Conservation (phyloP, 2,797 vertebrate species). For the Orientallactaga sibirica region DNA sequence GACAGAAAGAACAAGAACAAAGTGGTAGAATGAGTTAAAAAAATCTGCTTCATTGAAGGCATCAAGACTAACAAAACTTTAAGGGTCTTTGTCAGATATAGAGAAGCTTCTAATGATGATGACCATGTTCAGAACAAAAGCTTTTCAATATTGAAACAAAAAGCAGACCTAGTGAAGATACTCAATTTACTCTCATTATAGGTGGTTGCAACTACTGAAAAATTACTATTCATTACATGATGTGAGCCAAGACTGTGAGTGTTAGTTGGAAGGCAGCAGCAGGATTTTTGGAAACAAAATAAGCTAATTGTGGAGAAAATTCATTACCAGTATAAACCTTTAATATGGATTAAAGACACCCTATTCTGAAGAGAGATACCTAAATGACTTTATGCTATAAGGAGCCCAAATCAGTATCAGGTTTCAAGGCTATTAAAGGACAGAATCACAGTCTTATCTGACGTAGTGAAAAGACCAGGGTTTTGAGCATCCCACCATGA, state of each 20-base stretch:
- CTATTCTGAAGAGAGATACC: neutral
- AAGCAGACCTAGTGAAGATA: neutral
- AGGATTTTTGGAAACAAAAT: neutral
- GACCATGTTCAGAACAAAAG: neutral
- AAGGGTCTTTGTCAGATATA: neutral
- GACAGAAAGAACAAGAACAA: neutral
- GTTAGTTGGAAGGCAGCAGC: neutral
- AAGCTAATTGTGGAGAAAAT: neutral
- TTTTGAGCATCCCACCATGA: neutral
- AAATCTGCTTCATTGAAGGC: neutral
- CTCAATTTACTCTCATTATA: neutral
- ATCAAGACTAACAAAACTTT: neutral
- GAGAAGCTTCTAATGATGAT: neutral
- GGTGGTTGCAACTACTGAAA: neutral
- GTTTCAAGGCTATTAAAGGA: neutral
- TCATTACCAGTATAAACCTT: neutral
- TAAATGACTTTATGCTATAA: neutral
- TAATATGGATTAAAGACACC: neutral
- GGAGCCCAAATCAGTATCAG: neutral
- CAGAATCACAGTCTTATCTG: neutral
- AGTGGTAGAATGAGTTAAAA: neutral
- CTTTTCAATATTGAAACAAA: neutral
- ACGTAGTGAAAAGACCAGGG: neutral
- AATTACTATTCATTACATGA: neutral
- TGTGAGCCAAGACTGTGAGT: neutral